Evolutionary conservation across 2,888 invertebrate genomes (phyloP).

Genomic region (Cyrtodaria siliqua): DNA sequence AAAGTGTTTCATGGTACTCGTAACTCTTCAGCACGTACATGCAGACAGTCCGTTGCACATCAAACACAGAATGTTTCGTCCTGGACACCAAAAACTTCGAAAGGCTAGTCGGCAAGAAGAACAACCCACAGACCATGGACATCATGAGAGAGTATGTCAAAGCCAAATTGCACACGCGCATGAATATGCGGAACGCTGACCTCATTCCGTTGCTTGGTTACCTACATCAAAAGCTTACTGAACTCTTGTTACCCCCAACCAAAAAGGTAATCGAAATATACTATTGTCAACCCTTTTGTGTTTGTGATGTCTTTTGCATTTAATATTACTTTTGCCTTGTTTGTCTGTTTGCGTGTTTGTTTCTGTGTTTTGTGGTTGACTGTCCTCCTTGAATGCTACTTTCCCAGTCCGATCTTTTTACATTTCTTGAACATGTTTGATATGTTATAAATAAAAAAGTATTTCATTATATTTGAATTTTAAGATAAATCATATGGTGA

Average conservation of each 20-base stretch:
- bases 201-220: constrained; percentile 77
- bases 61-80: constrained; percentile 80
- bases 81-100: constrained; percentile 84
- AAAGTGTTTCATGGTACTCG: no score
- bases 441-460: no score
- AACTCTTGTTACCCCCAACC: constrained; percentile 67
- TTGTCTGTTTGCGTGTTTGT: no score
- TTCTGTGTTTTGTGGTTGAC: no score
- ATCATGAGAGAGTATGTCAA: constrained; percentile 74
- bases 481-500: no score
- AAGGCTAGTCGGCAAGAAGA: constrained; percentile 78
- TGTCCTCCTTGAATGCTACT: no score
- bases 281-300: no score
- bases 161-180: constrained; percentile 75
- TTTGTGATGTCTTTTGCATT: no score
- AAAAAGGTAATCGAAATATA: constrained; percentile 71
- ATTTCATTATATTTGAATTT: no score
- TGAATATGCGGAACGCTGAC: constrained; percentile 71
- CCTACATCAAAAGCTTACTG: constrained; percentile 76
- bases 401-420: no score
- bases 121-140: constrained; percentile 75
- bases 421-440: no score
- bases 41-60: constrained; percentile 80
- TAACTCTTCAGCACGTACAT: constrained; percentile 80
- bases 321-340: no score